Base-by-base conservation (phyloP, 1,140 invertebrate genomes). In the Cepaea nemoralis region DNA sequence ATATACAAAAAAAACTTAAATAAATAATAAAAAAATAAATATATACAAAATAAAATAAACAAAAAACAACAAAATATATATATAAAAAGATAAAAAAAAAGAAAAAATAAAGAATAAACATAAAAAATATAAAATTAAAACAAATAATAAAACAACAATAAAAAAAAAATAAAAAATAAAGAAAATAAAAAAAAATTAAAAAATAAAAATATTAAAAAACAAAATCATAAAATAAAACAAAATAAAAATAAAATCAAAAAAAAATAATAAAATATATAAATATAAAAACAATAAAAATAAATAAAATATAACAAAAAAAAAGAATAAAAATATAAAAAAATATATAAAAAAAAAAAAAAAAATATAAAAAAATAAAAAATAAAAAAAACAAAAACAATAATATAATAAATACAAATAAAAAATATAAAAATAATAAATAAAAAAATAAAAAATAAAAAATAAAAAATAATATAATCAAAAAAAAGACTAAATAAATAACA, bases 151-250 rank as follows among this genome's bases (percentile, higher is more conserved):
- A 37, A 71, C 35, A 31, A 35, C 3, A 31, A 35, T 37, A 37
- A 71, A 35, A 39, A 71, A 71, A 71, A 71, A 39, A 16, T 35
- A 39, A 71, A 71, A 10, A 71, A 71, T 31, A 71, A 16, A 39
- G 37, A 33, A 39, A 71, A 71, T 14, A 71, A 71, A 39, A 71
- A 33, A 39, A 71, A 71, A 39, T 37, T 37, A 24, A 71, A 71
- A 39, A 71, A 71, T 14, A 71, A 71, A 10, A 71, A 10, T 5
- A 71, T 35, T 22, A 71, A 71, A 10, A 71, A 35, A 10, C 35
- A 71, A 10, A 10, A 35, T 22, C 24, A 71, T 14, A 71, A 71
- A 39, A 71, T 35, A 39, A 71, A 71, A 39, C 5, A 35, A 35
- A 71, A 71, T 22, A 71, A 33, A 39, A 71, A 16, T 22, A 71